Conservation (phyloP, 1,140 invertebrate species). For the Drosophila pallidifrons region DNA sequence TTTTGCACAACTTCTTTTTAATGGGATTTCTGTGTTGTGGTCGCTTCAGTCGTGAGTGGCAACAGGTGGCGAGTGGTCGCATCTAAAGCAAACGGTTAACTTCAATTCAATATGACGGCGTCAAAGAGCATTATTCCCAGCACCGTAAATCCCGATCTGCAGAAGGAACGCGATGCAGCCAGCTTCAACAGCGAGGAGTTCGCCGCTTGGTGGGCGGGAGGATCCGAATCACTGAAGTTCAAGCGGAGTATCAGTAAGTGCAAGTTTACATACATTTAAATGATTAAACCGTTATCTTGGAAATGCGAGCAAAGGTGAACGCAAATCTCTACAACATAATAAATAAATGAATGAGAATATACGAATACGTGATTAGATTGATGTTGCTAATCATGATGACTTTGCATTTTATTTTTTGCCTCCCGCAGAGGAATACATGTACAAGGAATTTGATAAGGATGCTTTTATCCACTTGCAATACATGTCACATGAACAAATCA, state of each 20-base stretch:
- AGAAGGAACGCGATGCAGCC: conserved; percentile 90
- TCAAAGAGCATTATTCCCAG: conserved; percentile 45
- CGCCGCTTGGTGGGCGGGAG: conserved; percentile 92
- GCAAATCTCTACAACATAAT: conserved; percentile 8
- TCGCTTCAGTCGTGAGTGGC: conserved; percentile 19
- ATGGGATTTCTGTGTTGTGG: background rate
- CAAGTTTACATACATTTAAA: conserved; percentile 1
- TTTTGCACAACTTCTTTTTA: background rate
- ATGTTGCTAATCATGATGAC: conserved; percentile 41
- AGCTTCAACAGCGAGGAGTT: conserved; percentile 91
- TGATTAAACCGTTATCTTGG: conserved; percentile 6
- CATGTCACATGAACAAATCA: conserved; percentile 69
- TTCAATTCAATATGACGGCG: conserved; percentile 5
- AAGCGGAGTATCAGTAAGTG: conserved; percentile 75
- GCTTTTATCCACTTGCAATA: conserved; percentile 48
- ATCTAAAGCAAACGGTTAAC: background rate
- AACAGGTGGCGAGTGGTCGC: conserved; percentile 8
- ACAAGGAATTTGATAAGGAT: conserved; percentile 46
- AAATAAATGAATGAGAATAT: background rate
- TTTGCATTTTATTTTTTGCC: conserved; percentile 3
- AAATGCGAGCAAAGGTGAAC: conserved; percentile 3
- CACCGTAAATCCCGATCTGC: conserved; percentile 87
- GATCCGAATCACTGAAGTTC: conserved; percentile 89
- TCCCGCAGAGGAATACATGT: conserved; percentile 46
- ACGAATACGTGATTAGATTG: background rate